Percentiles rank a stretch among this genome's conserved stretches.
Conservation (phyloP, 2,797 vertebrate species). For the Passerculus sandwichensis region DNA sequence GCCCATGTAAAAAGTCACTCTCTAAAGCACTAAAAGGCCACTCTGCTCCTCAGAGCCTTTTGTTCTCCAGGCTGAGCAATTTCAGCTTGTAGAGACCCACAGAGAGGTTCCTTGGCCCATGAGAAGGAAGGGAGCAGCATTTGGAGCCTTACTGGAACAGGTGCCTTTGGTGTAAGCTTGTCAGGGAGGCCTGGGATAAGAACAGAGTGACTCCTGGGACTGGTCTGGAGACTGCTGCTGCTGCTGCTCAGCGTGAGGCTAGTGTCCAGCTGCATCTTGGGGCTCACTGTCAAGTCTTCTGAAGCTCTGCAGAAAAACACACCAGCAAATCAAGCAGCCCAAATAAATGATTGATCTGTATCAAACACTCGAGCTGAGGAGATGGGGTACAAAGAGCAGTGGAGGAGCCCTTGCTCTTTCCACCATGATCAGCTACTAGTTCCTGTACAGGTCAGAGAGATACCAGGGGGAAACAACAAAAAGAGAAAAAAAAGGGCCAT, state of each 20-base stretch:
- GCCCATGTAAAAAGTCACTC: background rate
- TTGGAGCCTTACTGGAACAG: conserved; percentile 81
- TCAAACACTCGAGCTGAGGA: background rate
- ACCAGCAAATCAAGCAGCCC: background rate
- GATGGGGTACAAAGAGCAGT: background rate
- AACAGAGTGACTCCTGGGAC: conserved; percentile 84
- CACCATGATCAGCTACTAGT: fast-evolving
- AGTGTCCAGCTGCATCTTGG: conserved; percentile 85
- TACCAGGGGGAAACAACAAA: background rate
- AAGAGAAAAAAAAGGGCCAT: background rate
- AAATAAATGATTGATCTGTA: background rate
- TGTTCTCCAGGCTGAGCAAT: background rate
- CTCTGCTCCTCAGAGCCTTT: background rate
- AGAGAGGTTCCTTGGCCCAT: background rate
- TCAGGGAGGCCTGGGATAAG: conserved; percentile 88
- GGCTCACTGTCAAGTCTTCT: conserved; percentile 89
- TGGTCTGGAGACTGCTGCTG: conserved; percentile 78
- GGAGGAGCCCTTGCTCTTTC: background rate
- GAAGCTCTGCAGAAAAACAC: conserved; percentile 76
- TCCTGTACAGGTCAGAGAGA: background rate
- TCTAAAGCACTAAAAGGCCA: background rate
- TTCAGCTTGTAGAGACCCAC: background rate
- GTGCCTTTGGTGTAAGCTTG: conserved; percentile 78
- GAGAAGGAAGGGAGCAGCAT: background rate
- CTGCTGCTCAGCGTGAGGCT: conserved; percentile 74